Base-by-base conservation (phyloP, 2,797 vertebrate genomes). In the Novumbra hubbsi region DNA sequence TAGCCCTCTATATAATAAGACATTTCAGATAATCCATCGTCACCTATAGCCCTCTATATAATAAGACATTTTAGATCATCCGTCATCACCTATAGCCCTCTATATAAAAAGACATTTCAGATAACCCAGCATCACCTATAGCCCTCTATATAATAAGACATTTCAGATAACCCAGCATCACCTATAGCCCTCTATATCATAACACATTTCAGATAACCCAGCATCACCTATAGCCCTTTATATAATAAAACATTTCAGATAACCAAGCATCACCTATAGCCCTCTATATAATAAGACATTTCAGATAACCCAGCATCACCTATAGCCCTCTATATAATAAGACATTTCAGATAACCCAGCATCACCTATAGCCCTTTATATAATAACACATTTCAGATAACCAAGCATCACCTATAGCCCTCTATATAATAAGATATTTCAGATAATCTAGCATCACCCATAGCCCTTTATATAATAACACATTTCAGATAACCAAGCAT, bases 331-430 rank as follows among this genome's bases (percentile, higher is more conserved):
- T 30, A 57, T 41, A 52, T 62, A 62, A 45, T 32, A n/a, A 41
- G 70, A 30, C 27, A 62, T 68, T 73, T 21, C 68, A 41, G 64
- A 74, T 63, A 55, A 48, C n/a, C 5, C 24, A 38, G 32, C 19
- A 7, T 72, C 19, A 38, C 66, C 62, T 64, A 30, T 50, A 55
- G 24, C 68, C 52, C 41, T 7, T 41, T 30, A 57, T 41, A 52
- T 62, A 62, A 45, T 32, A n/a, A 41, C 55, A 30, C 27, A 62
- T 68, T 73, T 21, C 68, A 41, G 64, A 74, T 63, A 55, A 48
- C n/a, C 5, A 19, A 38, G 32, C 19, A 7, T 72, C 19, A 38
- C 66, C 62, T 64, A 30, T 50, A 55, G 24, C 68, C 52, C 41
- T 7, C 50, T 30, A 57, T 41, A 52, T 62, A 62, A 45, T 32